Evolutionary conservation across 2,888 invertebrate species (phyloP).

Genomic region (Ectemnius cavifrons): DNA sequence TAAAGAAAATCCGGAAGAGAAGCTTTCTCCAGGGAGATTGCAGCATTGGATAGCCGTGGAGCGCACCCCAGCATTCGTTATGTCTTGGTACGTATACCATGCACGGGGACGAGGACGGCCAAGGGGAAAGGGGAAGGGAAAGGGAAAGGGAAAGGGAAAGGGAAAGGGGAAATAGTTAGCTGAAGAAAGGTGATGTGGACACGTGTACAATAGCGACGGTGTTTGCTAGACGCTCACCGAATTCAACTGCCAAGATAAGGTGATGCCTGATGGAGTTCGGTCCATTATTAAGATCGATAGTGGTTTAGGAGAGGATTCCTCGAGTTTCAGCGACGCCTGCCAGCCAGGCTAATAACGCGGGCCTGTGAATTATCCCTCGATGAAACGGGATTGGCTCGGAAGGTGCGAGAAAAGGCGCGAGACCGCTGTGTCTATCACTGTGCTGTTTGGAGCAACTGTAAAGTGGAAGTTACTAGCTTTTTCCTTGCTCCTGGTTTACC

Average conservation of each 20-base stretch:
- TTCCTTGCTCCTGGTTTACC: no score
- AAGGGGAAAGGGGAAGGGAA: no score
- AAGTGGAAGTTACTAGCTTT: not conserved
- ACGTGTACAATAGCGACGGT: constrained; percentile 13
- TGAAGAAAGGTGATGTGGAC: constrained; percentile 4
- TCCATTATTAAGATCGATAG: constrained; percentile 49
- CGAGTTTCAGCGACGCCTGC: constrained; percentile 24
- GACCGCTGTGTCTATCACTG: no score
- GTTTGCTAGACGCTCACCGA: constrained; percentile 36
- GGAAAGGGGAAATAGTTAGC: constrained; percentile 13
- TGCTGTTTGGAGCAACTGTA: not conserved
- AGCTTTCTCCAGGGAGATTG: no score
- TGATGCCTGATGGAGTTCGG: constrained; percentile 30
- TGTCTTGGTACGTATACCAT: not conserved
- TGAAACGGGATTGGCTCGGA: constrained; percentile 10
- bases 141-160: no score
- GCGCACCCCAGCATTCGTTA: constrained; percentile 11
- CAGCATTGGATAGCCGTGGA: no score
- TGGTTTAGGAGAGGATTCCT: constrained; percentile 30
- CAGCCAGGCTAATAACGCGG: constrained; percentile 12
- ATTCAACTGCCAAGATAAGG: constrained; percentile 22
- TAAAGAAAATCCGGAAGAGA: no score
- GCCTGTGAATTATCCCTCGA: not conserved
- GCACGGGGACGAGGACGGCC: no score
- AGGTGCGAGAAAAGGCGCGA: not conserved